Conservation (phyloP, 1,140 invertebrate genomes). For the Steinernema feltiae region DNA sequence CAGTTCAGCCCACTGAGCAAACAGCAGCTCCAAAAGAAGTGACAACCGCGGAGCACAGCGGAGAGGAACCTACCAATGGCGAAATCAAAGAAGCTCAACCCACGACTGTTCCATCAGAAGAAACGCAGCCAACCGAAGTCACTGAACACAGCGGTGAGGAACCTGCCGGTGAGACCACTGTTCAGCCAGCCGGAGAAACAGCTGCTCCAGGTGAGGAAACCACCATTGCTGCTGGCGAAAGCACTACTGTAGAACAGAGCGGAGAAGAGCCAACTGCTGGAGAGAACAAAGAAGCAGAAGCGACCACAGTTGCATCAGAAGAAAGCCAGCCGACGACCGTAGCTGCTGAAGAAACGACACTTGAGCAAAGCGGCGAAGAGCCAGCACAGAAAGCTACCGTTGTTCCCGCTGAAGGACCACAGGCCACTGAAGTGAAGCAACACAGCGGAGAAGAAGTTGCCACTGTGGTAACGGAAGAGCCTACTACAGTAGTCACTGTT, state of each 20-base stretch:
- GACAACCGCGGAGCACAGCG: not conserved
- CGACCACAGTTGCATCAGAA: not conserved
- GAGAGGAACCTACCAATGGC: not conserved
- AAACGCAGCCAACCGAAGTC: not conserved
- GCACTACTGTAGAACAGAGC: constrained; percentile 12
- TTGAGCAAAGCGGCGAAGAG: not conserved
- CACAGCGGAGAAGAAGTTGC: not conserved
- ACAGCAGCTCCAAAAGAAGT: not conserved
- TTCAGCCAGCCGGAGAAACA: too few species aligned
- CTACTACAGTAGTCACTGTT: not conserved
- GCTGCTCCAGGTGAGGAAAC: constrained; percentile 3
- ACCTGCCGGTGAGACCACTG: not conserved
- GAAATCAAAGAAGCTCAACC: not conserved
- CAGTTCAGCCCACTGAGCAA: not conserved
- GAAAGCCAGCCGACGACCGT: constrained; percentile 14
- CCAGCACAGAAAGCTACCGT: not conserved
- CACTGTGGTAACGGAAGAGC: not conserved
- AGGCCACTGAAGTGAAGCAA: not conserved
- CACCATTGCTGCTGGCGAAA: constrained; percentile 6
- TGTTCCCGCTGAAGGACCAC: not conserved
- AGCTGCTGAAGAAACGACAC: not conserved
- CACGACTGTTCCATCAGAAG: not conserved
- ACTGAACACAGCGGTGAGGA: not conserved
- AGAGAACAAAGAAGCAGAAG: not conserved
- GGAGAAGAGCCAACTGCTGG: not conserved